Evolutionary conservation across 2,113 vertebrate genomes (phyloP).

Genomic region (Glaucidium brasilianum): DNA sequence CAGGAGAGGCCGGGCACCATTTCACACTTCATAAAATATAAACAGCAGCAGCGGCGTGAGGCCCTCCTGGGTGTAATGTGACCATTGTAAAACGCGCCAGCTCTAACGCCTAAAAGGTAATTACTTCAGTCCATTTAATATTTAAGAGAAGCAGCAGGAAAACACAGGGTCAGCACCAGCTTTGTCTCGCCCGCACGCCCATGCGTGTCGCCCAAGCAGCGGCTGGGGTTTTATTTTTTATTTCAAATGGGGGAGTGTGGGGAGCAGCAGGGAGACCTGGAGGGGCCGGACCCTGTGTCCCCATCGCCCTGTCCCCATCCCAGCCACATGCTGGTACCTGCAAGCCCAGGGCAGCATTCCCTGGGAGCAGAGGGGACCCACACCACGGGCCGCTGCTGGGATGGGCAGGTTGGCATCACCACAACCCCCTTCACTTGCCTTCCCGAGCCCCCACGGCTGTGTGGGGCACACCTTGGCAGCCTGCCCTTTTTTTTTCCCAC

Average conservation of each 20-base stretch:
- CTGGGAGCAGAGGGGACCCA: neutral
- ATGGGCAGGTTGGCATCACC: neutral
- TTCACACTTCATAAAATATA: neutral
- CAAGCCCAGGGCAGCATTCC: fast-evolving
- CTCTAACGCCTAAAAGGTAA: neutral
- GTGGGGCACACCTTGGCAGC: fast-evolving
- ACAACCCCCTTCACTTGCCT: neutral
- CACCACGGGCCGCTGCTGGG: fast-evolving
- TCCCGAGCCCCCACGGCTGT: fast-evolving
- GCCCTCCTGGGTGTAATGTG: neutral
- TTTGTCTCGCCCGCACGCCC: fast-evolving
- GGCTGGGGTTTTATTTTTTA: neutral
- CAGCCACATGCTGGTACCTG: too few relatives aligned
- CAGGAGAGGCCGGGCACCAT: neutral
- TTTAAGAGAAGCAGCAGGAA: neutral
- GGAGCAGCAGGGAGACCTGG: neutral
- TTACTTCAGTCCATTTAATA: neutral
- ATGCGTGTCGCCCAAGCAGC: neutral
- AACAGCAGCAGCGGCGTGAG: neutral
- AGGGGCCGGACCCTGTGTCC: neutral
- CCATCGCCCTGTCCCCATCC: fast-evolving
- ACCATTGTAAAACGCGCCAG: neutral
- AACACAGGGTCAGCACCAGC: neutral
- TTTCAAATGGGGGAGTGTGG: neutral
- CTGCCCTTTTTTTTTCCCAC: neutral